Evolutionary conservation across 2,797 vertebrate species (phyloP).

Genomic region (Neostethus bicornis): DNA sequence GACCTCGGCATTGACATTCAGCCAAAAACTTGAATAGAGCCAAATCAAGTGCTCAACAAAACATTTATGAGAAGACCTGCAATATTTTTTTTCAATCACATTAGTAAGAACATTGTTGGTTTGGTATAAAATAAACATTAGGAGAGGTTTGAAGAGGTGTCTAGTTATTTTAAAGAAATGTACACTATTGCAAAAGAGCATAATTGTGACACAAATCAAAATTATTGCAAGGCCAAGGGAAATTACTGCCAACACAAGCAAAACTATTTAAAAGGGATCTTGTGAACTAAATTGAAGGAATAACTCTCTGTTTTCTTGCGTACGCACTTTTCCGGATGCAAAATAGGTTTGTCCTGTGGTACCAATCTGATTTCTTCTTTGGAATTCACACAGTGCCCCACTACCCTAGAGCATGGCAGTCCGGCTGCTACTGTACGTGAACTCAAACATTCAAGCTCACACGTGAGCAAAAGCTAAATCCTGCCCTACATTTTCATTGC

Average conservation of each 20-base stretch:
- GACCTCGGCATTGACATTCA: not conserved
- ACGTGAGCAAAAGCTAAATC: slow-evolving; percentile 37
- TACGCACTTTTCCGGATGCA: slow-evolving; percentile 7
- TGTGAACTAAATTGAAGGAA: slow-evolving; percentile 38
- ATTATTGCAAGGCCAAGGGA: slow-evolving; percentile 46
- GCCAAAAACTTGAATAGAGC: not conserved
- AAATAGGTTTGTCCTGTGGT: slow-evolving; percentile 18
- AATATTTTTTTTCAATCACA: slow-evolving; percentile 7
- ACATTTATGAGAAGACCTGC: not conserved
- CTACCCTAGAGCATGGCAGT: slow-evolving; percentile 51
- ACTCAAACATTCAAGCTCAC: slow-evolving; percentile 21
- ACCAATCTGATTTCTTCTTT: slow-evolving; percentile 37
- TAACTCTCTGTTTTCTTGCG: slow-evolving; percentile 32
- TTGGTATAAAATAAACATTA: slow-evolving; percentile 27
- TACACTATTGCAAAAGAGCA: slow-evolving; percentile 39
- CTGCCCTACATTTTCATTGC: slow-evolving; percentile 53
- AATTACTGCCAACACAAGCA: slow-evolving; percentile 46
- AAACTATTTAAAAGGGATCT: slow-evolving; percentile 40
- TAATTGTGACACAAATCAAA: slow-evolving; percentile 44
- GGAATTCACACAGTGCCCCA: slow-evolving; percentile 44
- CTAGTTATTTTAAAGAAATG: slow-evolving; percentile 28
- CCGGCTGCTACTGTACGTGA: slow-evolving; percentile 6
- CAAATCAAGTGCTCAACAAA: not conserved
- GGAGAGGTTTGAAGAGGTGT: slow-evolving; percentile 26
- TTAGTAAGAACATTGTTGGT: slow-evolving; percentile 1